Conservation (phyloP, 2,113 vertebrate genomes). For the Zosterops hypoxanthus region DNA sequence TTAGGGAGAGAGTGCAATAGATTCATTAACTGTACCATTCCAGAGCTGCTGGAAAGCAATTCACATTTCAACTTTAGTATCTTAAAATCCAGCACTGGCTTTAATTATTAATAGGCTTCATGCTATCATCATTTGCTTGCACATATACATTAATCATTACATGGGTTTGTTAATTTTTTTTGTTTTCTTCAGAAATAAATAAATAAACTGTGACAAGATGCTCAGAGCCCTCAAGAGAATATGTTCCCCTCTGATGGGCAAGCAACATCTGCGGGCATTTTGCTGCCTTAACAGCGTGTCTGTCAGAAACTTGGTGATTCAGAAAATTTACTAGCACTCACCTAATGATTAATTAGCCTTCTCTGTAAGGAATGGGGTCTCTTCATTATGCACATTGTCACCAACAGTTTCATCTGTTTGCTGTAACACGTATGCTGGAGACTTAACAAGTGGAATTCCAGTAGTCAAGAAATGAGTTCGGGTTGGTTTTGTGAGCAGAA, state of each 20-base stretch:
- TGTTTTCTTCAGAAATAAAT: constrained; percentile 32
- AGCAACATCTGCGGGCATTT: constrained; percentile 57
- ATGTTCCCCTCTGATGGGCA: constrained; percentile 53
- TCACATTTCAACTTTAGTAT: background rate
- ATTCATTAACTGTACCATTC: background rate
- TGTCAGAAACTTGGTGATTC: constrained; percentile 71
- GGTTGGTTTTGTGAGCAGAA: background rate
- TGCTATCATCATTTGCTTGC: constrained; percentile 25
- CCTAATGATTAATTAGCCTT: constrained; percentile 76
- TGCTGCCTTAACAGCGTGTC: constrained; percentile 39
- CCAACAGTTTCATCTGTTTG: constrained; percentile 53
- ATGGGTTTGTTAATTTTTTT: constrained; percentile 29
- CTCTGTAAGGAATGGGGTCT: constrained; percentile 38
- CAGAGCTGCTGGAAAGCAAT: constrained; percentile 15
- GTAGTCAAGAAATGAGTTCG: background rate
- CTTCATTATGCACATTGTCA: constrained; percentile 60
- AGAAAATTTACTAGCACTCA: constrained; percentile 70
- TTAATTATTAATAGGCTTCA: constrained; percentile 43
- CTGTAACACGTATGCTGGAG: background rate
- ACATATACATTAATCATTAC: constrained; percentile 42
- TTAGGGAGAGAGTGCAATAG: background rate
- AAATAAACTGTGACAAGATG: constrained; percentile 21
- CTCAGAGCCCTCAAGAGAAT: constrained; percentile 41
- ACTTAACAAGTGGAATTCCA: constrained; percentile 16
- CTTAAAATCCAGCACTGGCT: background rate